Evolutionary conservation across 2,113 vertebrate species (phyloP), one percentile per base, ranked within the genome.

Genomic region (Gasterosteus nipponicus): DNA sequence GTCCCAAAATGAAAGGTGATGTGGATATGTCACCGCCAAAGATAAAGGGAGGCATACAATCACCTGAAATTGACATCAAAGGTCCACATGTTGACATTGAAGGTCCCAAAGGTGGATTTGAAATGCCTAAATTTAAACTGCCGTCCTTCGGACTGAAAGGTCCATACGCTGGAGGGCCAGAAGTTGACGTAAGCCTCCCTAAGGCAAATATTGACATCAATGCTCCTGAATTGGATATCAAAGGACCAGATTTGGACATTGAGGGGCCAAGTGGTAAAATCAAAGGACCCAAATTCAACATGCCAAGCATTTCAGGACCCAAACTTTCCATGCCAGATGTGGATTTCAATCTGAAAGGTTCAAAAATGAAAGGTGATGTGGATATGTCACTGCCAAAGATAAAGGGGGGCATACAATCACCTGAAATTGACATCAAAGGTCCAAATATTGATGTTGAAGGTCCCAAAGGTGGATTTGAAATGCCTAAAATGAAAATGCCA

Each of bases 401-500:
- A 6, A 5, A 53, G 2, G 51, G 19, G 5, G 33, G 5, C 1
- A 35, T 35, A 35, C 3, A 4, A 35, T 35, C 33, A 35, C 33
- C 33, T 35, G 33, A 35, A 35, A 35, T 35, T 1, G 51, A 53
- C 51, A 22, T 53, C 9, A 73, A 39, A 3, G 7, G 8, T 3
- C 78, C 71, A 5, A 5, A 82, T 0, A 4, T 82, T 4, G 73
- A 70, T 8, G 14, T 85, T n/a, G 44, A 72, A 26, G 62, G 69
- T 0, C 29, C 53, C 1, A 51, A 67, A 18, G 79, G 76, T 10
- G 77, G 77, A 58, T 75, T 88, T 49, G 64, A 87, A 39, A 77
- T 87, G 88, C 94, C 81, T 61, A 46, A 82, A 86, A 49, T 82
- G 62, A 59, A 6, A 33, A 74, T 3, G 22, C 22, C 22, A 26